Conservation (phyloP, 2,888 invertebrate genomes). For the Crocallis elinguaria region DNA sequence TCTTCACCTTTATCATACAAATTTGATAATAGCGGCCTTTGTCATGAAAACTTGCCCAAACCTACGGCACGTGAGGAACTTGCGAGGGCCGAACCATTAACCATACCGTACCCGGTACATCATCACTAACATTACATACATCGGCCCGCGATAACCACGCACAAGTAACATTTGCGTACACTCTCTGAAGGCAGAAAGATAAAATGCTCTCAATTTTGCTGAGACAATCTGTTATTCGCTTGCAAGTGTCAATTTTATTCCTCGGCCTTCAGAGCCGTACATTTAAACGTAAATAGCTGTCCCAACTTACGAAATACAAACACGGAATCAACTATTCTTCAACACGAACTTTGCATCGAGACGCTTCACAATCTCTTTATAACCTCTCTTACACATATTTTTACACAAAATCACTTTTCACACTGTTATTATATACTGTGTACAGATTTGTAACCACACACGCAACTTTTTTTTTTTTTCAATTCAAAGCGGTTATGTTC, state of each 20-base stretch:
- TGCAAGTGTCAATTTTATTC: constrained; percentile 25
- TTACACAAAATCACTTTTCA: constrained; percentile 40
- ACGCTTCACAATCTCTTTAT: constrained; percentile 38
- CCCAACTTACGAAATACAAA: constrained; percentile 78
- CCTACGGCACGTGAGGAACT: constrained; percentile 13
- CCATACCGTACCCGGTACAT: constrained; percentile 36
- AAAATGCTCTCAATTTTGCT: constrained; percentile 31
- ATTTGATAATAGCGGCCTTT: constrained; percentile 3
- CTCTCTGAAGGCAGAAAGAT: constrained; percentile 46
- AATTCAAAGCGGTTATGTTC: constrained; percentile 17
- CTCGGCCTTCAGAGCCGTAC: constrained; percentile 35
- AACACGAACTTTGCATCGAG: constrained; percentile 46
- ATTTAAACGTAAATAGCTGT: constrained; percentile 60
- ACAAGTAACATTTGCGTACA: constrained; percentile 35
- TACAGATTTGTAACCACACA: constrained; percentile 32
- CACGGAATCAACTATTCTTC: constrained; percentile 76
- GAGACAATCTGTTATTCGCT: background rate
- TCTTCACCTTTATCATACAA: background rate
- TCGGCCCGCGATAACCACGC: constrained; percentile 62
- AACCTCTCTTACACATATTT: constrained; percentile 36
- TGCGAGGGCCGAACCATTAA: constrained; percentile 22
- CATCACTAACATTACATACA: constrained; percentile 40
- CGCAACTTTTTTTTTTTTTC: constrained; percentile 17
- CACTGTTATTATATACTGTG: constrained; percentile 37
- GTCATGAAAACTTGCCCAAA: constrained; percentile 13